Evolutionary conservation across 2,113 vertebrate genomes (phyloP).

Genomic region (Microtus montanus): DNA sequence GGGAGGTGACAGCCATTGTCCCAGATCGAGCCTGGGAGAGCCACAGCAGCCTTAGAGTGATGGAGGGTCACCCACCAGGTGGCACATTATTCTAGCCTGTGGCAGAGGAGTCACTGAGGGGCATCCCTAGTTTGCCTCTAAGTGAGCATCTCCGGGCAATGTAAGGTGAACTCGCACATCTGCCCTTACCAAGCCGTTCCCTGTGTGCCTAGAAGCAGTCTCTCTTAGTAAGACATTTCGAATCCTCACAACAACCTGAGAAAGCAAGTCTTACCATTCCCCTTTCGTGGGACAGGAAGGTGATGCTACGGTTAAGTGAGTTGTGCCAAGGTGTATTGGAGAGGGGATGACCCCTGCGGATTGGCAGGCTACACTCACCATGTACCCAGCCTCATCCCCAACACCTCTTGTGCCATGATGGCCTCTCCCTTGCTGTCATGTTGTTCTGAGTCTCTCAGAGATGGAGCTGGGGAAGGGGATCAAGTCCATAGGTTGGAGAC

Average conservation of each 20-base stretch:
- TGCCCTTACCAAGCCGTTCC: background rate
- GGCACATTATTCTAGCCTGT: background rate
- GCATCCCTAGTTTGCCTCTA: background rate
- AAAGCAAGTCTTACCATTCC: background rate
- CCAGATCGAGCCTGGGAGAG: background rate
- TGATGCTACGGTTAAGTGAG: background rate
- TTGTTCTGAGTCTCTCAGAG: background rate
- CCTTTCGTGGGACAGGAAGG: background rate
- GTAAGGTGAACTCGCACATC: background rate
- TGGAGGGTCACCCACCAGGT: background rate
- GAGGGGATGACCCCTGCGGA: background rate
- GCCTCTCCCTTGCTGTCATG: background rate
- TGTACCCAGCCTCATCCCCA: background rate
- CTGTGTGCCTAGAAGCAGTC: background rate
- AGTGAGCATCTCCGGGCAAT: background rate
- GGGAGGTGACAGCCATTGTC: background rate
- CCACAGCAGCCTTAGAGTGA: background rate
- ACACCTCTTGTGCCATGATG: background rate
- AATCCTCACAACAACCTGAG: background rate
- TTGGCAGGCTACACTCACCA: background rate
- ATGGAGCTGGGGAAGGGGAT: background rate
- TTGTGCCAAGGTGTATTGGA: background rate
- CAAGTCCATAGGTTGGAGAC: background rate
- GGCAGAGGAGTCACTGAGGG: background rate
- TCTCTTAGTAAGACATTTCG: background rate